These are phyloP conservation scores for Polylopha cassiicola DNA, from an alignment of 2,888 invertebrate species.

Conservation along the genomic window DNA sequence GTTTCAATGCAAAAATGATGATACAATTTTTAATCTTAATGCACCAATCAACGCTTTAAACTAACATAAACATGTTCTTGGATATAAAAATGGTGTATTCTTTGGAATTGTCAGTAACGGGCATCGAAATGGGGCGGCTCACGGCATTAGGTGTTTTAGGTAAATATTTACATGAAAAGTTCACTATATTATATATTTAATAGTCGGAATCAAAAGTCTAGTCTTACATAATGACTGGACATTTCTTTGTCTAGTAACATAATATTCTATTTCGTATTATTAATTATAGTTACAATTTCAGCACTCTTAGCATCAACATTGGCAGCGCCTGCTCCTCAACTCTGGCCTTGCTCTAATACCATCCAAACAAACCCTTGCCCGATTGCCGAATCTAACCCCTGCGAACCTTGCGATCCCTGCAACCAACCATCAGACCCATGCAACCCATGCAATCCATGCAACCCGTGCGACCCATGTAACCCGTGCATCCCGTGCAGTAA, in stretches of 20 bases:
- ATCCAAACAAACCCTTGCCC: slow-evolving; percentile 23
- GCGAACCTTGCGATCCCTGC: slow-evolving; percentile 21
- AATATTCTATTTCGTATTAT: neutral
- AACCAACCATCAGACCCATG: slow-evolving; percentile 19
- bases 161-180: slow-evolving; percentile 32
- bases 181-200: neutral
- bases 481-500: too few relatives aligned
- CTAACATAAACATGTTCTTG: neutral
- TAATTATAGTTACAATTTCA: slow-evolving; percentile 27
- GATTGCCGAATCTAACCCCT: slow-evolving; percentile 16
- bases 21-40: slow-evolving; percentile 6
- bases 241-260: slow-evolving; percentile 1
- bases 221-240: neutral
- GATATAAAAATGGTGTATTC: slow-evolving; percentile 16
- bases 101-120: slow-evolving; percentile 25
- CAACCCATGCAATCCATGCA: slow-evolving; percentile 27
- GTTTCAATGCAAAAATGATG: neutral
- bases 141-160: slow-evolving; percentile 57
- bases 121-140: slow-evolving; percentile 52
- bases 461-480: slow-evolving; percentile 7
- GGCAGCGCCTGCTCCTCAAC: slow-evolving; percentile 50
- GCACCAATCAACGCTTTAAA: neutral
- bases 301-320: slow-evolving; percentile 49
- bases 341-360: slow-evolving; percentile 15
- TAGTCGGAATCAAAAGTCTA: neutral